Percentiles rank a stretch among this genome's conserved stretches.
These are phyloP conservation scores for Parazoanthus atlanticus DNA, from an alignment of 92 coral and sea anemone genomes.

Conservation along the genomic window DNA sequence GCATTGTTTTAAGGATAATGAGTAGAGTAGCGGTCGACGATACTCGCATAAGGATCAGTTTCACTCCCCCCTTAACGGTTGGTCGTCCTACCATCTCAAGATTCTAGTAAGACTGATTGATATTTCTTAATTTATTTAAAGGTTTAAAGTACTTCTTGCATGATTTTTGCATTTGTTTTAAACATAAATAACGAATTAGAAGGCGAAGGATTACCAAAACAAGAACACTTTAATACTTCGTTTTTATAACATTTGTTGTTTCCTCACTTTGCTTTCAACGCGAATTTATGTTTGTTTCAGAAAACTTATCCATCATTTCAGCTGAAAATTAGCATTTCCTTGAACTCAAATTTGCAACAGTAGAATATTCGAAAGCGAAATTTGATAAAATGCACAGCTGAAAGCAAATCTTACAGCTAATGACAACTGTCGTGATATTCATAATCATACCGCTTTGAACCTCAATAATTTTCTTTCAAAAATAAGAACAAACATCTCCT, in stretches of 20 bases:
- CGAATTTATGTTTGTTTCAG: not conserved
- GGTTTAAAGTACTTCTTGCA: not conserved
- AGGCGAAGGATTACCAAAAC: not conserved
- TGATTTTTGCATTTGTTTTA: not conserved
- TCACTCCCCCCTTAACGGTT: not conserved
- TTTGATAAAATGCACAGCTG: not conserved
- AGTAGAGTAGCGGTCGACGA: constrained; percentile 10
- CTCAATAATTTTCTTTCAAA: not conserved
- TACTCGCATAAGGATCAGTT: not conserved
- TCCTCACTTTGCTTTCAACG: not conserved
- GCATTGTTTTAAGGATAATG: constrained; percentile 28
- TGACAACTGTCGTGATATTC: not conserved
- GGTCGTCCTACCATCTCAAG: not conserved
- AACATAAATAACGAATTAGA: not conserved
- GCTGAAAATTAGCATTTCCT: not conserved
- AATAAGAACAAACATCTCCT: not conserved
- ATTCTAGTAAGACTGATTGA: not conserved
- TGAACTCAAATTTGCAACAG: not conserved
- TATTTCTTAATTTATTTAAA: not conserved
- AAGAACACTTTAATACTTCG: not conserved
- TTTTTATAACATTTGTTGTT: not conserved
- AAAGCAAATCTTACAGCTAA: not conserved
- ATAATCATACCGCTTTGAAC: not conserved
- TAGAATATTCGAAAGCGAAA: not conserved
- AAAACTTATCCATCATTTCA: not conserved